Evolutionary conservation across 2,113 vertebrate genomes (phyloP), one percentile per base, ranked within the genome.

Genomic region (human (Homo sapiens)): DNA sequence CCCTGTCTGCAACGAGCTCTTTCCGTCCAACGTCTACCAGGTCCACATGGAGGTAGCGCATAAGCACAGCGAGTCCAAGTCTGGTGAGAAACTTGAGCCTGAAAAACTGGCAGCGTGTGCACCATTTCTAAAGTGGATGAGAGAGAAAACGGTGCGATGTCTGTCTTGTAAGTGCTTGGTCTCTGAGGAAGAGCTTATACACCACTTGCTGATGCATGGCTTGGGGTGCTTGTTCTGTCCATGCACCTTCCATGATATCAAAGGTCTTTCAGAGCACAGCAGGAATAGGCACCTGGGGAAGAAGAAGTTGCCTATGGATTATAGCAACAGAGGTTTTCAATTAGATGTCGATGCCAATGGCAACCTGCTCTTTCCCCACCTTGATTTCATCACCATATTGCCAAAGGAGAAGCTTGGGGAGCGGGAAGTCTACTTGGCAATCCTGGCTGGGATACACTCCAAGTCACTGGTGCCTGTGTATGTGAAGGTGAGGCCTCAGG

Each of bases 1-100:
- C 89, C 99, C 99, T 0, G 99, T 99, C 64, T 99, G 99, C 97
- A 99, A 99, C 0, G 99, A 99, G 95, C 99, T 99, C 25, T 99
- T 99, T 95, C 99, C 99, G 0, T 99, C 99, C 14, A 99, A 99
- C 2, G 99, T 99, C 59, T 99, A 99, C 8, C 99, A 99, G 96
- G 99, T 99, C 40, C 99, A 99, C 80, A 99, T 99, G 97, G 99
- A 99, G 50, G 99, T 99, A 8, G 99, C 99, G 11, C 99, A 99
- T 97, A 99, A 99, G 88, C 98, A 98, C 61, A 27, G 59, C 0
- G 97, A 99, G 89, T n/a, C 98, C 89, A 98, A 96, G 68, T 7
- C 40, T 0, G 95, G 96, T 6, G 97, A 98, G 22, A 59, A 68
- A 0, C 68, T 35, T 5, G 97, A 98, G 68, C 97, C 98, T 0